Evolutionary conservation across 37 sponge, comb jelly and placozoan genomes (phyloP).

Genomic region (Corticium candelabrum): DNA sequence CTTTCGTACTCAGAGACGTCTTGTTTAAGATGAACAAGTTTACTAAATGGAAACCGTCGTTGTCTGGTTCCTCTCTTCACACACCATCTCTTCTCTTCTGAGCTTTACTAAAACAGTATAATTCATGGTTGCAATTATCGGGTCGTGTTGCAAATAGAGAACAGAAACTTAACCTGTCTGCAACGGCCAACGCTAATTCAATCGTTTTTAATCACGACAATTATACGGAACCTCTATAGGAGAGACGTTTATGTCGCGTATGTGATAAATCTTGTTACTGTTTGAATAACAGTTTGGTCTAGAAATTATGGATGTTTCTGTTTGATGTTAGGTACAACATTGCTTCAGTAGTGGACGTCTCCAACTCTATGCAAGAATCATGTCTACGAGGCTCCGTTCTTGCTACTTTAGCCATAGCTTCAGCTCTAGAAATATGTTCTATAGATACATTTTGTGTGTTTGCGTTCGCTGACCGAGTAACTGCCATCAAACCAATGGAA

Average conservation of each 20-base stretch:
- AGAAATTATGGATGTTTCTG: no score
- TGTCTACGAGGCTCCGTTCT: background rate
- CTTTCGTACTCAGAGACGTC: no score
- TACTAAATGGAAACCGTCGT: background rate
- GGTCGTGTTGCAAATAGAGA: no score
- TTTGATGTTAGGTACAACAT: background rate
- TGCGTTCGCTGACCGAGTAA: background rate
- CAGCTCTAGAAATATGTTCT: background rate
- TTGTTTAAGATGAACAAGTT: background rate
- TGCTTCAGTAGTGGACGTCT: background rate
- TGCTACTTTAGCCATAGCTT: background rate
- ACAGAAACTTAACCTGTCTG: no score
- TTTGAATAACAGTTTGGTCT: no score
- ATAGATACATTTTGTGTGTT: background rate
- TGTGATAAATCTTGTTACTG: no score
- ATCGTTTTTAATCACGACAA: no score
- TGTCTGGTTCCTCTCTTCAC: background rate
- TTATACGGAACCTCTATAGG: no score
- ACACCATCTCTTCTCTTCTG: background rate
- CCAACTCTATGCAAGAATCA: background rate
- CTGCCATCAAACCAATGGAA: background rate
- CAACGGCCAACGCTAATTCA: no score
- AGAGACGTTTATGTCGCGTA: no score
- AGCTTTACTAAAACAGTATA: no score
- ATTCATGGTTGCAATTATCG: no score